Evolutionary conservation across 2,888 invertebrate genomes (phyloP).

Genomic region (Ichneumon xanthorius): DNA sequence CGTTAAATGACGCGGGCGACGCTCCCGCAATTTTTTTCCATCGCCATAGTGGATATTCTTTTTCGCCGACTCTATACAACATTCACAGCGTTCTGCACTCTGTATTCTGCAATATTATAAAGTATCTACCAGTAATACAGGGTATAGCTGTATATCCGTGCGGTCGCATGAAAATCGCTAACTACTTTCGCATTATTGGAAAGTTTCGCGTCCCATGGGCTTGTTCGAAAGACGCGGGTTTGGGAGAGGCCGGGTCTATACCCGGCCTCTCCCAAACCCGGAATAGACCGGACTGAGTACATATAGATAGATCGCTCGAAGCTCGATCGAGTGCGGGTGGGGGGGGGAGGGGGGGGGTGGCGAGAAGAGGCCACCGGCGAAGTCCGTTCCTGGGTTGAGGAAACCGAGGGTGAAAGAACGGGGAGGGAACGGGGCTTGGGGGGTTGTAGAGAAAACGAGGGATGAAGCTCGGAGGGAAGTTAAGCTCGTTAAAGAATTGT

Average conservation of each 20-base stretch:
- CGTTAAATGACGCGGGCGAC: not conserved
- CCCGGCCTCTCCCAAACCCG: too few species aligned
- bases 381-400: slow-evolving; percentile 52
- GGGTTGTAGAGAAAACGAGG: slow-evolving; percentile 30
- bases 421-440: slow-evolving; percentile 30
- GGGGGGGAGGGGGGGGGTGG: slow-evolving; percentile 32
- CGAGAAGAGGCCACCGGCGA: slow-evolving; percentile 44
- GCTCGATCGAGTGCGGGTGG: slow-evolving; percentile 36
- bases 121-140: not conserved
- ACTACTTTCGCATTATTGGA: slow-evolving; percentile 77
- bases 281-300: slow-evolving; percentile 27
- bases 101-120: slow-evolving; percentile 4
- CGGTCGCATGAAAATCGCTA: slow-evolving; percentile 73
- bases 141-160: slow-evolving; percentile 60
- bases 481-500: slow-evolving; percentile 78
- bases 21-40: not conserved
- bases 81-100: slow-evolving; percentile 7
- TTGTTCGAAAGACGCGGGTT: slow-evolving; percentile 8
- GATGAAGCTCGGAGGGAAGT: slow-evolving; percentile 72
- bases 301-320: slow-evolving; percentile 28
- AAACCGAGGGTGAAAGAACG: slow-evolving; percentile 38
- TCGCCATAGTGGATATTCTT: not conserved
- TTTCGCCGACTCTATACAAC: not conserved
- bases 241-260: slow-evolving; percentile 9
- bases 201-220: slow-evolving; percentile 71